Percentiles rank a stretch among this genome's conserved stretches.
These are phyloP conservation scores for Muscicapa striata DNA, from an alignment of 2,797 vertebrate species.

Conservation along the genomic window DNA sequence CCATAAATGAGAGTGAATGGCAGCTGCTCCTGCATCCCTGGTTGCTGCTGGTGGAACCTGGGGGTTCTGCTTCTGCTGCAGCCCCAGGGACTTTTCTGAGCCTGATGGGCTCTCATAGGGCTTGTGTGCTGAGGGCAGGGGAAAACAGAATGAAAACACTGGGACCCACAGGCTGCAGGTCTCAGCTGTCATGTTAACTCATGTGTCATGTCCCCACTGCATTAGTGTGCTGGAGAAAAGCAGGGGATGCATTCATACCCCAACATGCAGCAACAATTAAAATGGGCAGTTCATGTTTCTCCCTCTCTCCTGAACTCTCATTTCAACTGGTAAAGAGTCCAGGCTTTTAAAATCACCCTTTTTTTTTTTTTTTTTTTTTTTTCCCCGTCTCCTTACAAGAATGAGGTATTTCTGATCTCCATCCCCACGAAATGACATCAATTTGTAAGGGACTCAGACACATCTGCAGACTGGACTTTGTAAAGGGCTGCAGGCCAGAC, in stretches of 20 bases:
- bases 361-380: neutral
- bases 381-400: neutral
- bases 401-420: neutral
- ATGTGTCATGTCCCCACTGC: accelerated
- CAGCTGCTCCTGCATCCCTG: neutral
- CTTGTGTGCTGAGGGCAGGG: neutral
- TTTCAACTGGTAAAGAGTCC: neutral
- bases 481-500: neutral
- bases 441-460: neutral
- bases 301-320: neutral
- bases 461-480: neutral
- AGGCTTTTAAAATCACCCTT: neutral
- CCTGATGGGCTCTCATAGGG: neutral
- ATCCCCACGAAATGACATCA: accelerated
- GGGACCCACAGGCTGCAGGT: neutral
- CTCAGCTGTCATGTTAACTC: neutral
- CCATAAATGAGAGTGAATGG: neutral
- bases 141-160: neutral
- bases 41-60: neutral
- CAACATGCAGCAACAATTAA: neutral
- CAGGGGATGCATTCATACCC: neutral
- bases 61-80: neutral
- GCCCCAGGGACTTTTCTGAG: neutral
- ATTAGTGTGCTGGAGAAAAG: neutral
- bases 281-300: neutral